These are phyloP conservation scores for Hypotaenidia philippensis DNA, from an alignment of 2,797 vertebrate genomes.

Conservation along the genomic window DNA sequence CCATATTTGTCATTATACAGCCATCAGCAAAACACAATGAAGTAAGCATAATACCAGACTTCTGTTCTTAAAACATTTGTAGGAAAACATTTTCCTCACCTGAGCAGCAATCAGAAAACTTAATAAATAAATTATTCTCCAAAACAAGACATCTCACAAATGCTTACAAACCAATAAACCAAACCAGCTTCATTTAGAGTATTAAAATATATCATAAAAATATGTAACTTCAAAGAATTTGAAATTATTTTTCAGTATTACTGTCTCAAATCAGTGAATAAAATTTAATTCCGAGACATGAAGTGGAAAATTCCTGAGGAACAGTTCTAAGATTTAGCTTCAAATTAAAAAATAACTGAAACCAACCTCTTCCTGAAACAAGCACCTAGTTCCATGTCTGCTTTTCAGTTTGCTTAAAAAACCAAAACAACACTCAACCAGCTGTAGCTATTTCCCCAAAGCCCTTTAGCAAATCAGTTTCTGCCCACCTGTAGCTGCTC, in stretches of 20 bases:
- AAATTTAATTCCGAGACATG: not conserved
- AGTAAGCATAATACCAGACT: not conserved
- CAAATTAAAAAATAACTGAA: not conserved
- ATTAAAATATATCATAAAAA: not conserved
- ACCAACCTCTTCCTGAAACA: not conserved
- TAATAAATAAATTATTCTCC: not conserved
- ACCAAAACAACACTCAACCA: not conserved
- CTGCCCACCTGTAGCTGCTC: slow-evolving; percentile 29
- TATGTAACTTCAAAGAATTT: not conserved
- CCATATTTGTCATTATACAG: not conserved
- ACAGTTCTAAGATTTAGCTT: not conserved
- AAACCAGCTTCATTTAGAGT: not conserved
- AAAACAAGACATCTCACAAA: not conserved
- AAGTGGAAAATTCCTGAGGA: not conserved
- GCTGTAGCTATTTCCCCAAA: not conserved
- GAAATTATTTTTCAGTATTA: not conserved
- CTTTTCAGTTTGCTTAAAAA: not conserved
- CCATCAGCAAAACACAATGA: not conserved
- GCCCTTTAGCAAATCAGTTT: not conserved
- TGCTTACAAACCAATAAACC: not conserved
- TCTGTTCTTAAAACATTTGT: not conserved
- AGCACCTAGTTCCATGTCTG: not conserved
- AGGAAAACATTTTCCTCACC: not conserved
- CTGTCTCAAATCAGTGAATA: not conserved
- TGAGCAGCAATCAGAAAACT: not conserved